Conservation (phyloP, 2,888 invertebrate genomes). For the Marronus borbonicus region DNA sequence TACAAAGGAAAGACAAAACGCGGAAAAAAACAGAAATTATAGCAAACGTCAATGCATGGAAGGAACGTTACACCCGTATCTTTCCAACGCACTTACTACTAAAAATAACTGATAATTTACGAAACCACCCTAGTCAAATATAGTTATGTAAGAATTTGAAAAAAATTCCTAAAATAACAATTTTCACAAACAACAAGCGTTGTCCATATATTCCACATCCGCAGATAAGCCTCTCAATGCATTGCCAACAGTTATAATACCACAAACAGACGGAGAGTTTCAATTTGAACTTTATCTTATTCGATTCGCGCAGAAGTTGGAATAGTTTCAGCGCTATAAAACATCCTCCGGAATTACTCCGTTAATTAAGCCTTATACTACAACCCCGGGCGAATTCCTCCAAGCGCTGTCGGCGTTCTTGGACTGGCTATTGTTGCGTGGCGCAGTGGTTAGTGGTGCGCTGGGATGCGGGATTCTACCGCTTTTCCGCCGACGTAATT, state of each 20-base stretch:
- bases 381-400: background rate
- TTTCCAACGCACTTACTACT: too few species aligned
- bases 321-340: background rate
- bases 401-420: background rate
- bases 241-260: background rate
- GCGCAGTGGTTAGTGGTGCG: background rate
- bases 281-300: background rate
- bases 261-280: background rate
- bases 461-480: background rate
- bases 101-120: too few species aligned
- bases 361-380: conserved; percentile 14
- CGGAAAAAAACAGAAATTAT: too few species aligned
- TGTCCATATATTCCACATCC: background rate
- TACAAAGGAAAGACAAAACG: too few species aligned
- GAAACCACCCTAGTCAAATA: too few species aligned
- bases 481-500: background rate
- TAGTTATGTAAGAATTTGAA: too few species aligned
- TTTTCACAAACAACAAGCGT: too few species aligned
- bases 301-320: background rate
- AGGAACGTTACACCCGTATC: too few species aligned
- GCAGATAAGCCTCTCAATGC: background rate
- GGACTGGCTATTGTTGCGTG: background rate
- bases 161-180: too few species aligned
- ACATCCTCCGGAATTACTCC: conserved; percentile 1
- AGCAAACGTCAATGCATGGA: too few species aligned